Percentiles rank a stretch among this genome's conserved stretches.
Conservation (phyloP, 92 coral and sea anemone genomes). For the Epizoanthus fatuus region DNA sequence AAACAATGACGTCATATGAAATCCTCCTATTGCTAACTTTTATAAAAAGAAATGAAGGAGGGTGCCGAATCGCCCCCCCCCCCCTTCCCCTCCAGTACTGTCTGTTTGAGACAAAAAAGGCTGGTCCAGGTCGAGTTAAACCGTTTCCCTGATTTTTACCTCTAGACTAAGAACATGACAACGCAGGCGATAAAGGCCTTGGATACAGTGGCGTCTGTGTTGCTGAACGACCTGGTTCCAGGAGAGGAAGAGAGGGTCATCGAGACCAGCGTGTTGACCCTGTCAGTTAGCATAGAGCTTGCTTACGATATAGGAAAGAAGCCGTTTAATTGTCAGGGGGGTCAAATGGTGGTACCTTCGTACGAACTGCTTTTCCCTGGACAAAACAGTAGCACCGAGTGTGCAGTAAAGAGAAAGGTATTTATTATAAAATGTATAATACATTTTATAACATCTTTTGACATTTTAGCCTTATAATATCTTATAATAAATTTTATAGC, state of each 20-base stretch:
- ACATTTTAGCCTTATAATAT: too few species aligned
- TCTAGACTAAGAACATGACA: conserved; percentile 57
- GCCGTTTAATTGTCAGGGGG: conserved; percentile 33
- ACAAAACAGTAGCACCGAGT: conserved; percentile 3
- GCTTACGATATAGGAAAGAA: conserved; percentile 21
- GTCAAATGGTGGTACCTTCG: conserved; percentile 48
- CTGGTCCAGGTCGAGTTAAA: background rate
- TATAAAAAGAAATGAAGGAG: too few species aligned
- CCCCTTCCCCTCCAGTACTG: too few species aligned
- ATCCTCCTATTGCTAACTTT: too few species aligned
- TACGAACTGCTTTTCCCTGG: conserved; percentile 10
- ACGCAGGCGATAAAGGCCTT: conserved; percentile 46
- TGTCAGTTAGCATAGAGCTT: conserved; percentile 36
- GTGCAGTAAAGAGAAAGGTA: conserved; percentile 35
- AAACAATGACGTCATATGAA: too few species aligned
- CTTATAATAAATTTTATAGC: too few species aligned
- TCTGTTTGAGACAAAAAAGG: background rate
- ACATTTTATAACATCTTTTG: too few species aligned
- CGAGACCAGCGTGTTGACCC: conserved; percentile 26
- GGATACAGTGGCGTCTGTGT: conserved; percentile 17
- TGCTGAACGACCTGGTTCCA: conserved; percentile 10
- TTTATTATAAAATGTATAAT: background rate
- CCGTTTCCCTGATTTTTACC: background rate
- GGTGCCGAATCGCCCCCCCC: too few species aligned
- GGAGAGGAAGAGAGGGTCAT: conserved; percentile 50